phyloP scores from a whole-genome alignment of 2,888 invertebrate species.

The Crocallis elinguaria region DNA sequence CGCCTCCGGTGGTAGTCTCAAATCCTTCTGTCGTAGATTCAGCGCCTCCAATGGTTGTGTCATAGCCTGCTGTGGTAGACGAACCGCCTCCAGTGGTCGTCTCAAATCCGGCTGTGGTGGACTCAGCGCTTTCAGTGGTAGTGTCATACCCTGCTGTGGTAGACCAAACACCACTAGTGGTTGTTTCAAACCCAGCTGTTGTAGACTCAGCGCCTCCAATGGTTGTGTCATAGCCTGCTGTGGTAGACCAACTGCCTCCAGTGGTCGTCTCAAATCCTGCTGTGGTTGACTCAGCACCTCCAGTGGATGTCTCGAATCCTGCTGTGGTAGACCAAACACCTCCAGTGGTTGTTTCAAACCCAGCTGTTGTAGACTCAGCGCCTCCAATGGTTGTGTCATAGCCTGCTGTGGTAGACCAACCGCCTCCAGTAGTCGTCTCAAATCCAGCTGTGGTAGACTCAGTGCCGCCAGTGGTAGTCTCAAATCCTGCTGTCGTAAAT shows the following conservation, averaged over 20 bases:
- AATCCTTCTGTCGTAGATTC: slow-evolving; percentile 1
- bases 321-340: not conserved
- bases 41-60: not conserved
- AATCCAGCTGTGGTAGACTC: not conserved
- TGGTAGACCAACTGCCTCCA: not conserved
- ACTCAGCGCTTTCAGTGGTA: not conserved
- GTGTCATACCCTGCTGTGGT: not conserved
- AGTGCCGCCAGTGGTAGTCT: not conserved
- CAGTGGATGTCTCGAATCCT: not conserved
- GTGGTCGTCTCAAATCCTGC: not conserved
- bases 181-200: not conserved
- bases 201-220: not conserved
- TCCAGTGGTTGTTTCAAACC: slow-evolving; percentile 1
- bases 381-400: not conserved
- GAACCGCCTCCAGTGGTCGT: no score
- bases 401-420: not conserved
- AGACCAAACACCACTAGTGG: no score
- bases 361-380: no score
- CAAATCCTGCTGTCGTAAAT: not conserved
- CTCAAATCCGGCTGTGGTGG: not conserved
- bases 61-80: not conserved
- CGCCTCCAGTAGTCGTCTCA: no score
- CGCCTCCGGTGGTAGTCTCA: slow-evolving; percentile 11
- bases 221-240: not conserved
- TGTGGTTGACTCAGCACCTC: not conserved